Percentiles rank a stretch among this genome's conserved stretches.
Evolutionary conservation across 30 jellyfish, hydroid and myxozoan species (phyloP).

Genomic region (Turritopsis dohrnii): DNA sequence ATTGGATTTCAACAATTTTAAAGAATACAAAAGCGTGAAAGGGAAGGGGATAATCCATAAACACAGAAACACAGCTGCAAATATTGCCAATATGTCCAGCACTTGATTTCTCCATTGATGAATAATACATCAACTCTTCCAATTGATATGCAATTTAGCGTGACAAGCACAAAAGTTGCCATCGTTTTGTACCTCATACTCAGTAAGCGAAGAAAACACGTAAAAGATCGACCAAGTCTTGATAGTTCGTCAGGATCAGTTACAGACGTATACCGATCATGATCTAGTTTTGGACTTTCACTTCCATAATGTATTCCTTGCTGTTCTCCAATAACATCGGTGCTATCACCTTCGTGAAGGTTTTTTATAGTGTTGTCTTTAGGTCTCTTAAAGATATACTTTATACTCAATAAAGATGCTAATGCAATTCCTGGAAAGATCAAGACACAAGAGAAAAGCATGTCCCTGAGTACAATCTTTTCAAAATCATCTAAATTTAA

Average conservation of each 20-base stretch:
- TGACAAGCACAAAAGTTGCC: not conserved
- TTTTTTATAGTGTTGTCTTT: not conserved
- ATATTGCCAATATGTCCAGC: not conserved
- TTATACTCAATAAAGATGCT: not conserved
- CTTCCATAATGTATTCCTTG: too few relatives aligned
- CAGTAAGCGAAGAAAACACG: not conserved
- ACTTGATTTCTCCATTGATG: not conserved
- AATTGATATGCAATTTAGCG: not conserved
- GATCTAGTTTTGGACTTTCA: too few relatives aligned
- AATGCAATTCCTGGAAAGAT: not conserved
- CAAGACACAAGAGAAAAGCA: not conserved
- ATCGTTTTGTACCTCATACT: not conserved
- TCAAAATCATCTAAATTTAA: too few relatives aligned
- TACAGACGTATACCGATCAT: not conserved
- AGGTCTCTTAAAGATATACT: not conserved
- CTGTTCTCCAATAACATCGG: too few relatives aligned
- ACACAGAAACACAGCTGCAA: not conserved
- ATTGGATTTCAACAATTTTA: not conserved
- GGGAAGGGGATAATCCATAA: not conserved
- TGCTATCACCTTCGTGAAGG: not conserved
- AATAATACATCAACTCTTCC: not conserved
- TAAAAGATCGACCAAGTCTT: not conserved
- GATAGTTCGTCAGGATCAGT: not conserved
- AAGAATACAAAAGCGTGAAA: not conserved
- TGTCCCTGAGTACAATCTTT: not conserved